phyloP scores from a whole-genome alignment of 2,888 invertebrate genomes.

The Trachelus stipa region DNA sequence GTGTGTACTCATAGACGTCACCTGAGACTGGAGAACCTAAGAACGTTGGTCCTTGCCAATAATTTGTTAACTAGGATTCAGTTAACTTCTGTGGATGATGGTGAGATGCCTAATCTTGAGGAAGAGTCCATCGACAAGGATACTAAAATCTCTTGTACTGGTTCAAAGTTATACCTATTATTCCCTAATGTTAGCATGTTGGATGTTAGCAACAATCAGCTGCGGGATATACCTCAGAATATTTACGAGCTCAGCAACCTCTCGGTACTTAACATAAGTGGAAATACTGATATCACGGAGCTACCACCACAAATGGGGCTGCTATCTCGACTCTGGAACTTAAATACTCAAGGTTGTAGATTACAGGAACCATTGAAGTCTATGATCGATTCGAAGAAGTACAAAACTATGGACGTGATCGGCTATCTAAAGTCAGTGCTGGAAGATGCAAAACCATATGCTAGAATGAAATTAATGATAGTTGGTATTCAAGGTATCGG shows the following conservation, averaged over 20 bases:
- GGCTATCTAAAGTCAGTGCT: conserved; percentile 90
- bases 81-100: conserved; percentile 84
- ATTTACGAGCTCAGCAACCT: conserved; percentile 88
- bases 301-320: conserved; percentile 96
- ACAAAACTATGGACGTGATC: conserved; percentile 95
- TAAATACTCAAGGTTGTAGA: conserved; percentile 91
- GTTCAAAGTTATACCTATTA: conserved; percentile 71
- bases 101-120: conserved; percentile 71
- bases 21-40: conserved; percentile 81
- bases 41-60: conserved; percentile 87
- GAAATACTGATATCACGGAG: conserved; percentile 85
- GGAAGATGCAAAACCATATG: conserved; percentile 93
- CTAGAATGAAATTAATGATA: conserved; percentile 95
- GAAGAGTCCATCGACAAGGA: conserved; percentile 67
- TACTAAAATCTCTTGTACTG: conserved; percentile 51
- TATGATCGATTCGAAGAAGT: conserved; percentile 92
- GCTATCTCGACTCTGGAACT: conserved; percentile 94
- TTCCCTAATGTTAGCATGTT: conserved; percentile 96
- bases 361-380: conserved; percentile 88
- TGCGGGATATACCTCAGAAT: conserved; percentile 83
- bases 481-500: conserved; percentile 89
- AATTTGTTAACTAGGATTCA: conserved; percentile 87
- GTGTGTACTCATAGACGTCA: conserved; percentile 90
- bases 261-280: conserved; percentile 93
- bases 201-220: conserved; percentile 90